Percentiles rank a stretch among this genome's conserved stretches.
Evolutionary conservation across 2,113 vertebrate species (phyloP).

Genomic region (Agelaius phoeniceus): DNA sequence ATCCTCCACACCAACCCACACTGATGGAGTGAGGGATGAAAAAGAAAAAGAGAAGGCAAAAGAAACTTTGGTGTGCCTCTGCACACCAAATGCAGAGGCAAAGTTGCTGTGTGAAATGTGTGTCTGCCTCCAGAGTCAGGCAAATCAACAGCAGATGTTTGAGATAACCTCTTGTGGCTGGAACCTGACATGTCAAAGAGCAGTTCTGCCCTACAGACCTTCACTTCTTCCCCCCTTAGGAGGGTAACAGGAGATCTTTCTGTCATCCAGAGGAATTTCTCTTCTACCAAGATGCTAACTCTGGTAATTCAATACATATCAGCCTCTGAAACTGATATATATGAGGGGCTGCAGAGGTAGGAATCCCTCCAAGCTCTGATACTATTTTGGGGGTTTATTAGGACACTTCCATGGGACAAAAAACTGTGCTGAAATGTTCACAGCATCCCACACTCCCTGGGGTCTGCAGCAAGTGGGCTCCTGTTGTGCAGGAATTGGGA

Average conservation of each 20-base stretch:
- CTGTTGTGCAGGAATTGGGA: not conserved
- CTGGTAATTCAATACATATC: not conserved
- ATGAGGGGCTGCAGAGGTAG: not conserved
- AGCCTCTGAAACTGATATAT: not conserved
- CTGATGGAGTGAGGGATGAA: not conserved
- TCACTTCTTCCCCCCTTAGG: not conserved
- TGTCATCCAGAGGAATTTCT: not conserved
- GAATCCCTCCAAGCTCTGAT: not conserved
- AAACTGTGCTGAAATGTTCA: not conserved
- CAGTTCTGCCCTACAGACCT: not conserved
- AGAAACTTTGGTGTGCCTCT: not conserved
- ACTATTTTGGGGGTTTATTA: not conserved
- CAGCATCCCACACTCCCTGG: not conserved
- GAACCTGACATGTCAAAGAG: not conserved
- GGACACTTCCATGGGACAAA: not conserved
- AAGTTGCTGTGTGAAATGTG: not conserved
- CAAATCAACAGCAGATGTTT: not conserved
- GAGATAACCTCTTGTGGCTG: not conserved
- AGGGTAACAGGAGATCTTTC: not conserved
- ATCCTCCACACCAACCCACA: not conserved
- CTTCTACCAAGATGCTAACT: not conserved
- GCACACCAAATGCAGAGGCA: not conserved
- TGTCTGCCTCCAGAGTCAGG: not conserved
- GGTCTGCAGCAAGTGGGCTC: not conserved
- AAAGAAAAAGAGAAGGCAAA: not conserved